These are phyloP conservation scores for Tetramorium simillimum DNA, from an alignment of 1,140 invertebrate species.

Conservation along the genomic window DNA sequence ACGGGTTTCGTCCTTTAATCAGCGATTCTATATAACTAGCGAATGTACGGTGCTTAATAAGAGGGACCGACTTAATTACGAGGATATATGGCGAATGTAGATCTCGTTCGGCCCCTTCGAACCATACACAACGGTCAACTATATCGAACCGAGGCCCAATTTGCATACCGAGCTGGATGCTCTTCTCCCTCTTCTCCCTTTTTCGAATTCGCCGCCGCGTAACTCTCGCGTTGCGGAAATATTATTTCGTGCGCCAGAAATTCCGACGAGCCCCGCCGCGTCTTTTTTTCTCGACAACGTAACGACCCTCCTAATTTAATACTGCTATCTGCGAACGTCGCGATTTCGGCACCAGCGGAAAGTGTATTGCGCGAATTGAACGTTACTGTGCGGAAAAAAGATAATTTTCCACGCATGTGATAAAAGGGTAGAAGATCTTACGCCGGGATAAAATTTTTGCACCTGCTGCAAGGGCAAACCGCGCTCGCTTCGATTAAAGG, in stretches of 20 bases:
- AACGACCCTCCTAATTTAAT: slow-evolving; percentile 66
- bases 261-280: slow-evolving; percentile 13
- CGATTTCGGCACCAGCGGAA: slow-evolving; percentile 50
- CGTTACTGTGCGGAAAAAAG: not conserved
- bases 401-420: not conserved
- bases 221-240: slow-evolving; percentile 59
- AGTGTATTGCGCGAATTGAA: not conserved
- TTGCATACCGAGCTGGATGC: slow-evolving; percentile 75
- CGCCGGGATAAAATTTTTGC: not conserved
- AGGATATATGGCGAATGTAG: slow-evolving; percentile 79
- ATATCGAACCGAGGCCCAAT: slow-evolving; percentile 72
- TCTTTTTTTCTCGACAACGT: not conserved
- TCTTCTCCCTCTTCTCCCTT: slow-evolving; percentile 13
- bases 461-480: slow-evolving; percentile 16
- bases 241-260: slow-evolving; percentile 64
- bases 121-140: slow-evolving; percentile 71
- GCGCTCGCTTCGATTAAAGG: not conserved
- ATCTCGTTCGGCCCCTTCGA: slow-evolving; percentile 63
- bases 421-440: not conserved
- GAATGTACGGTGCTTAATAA: slow-evolving; percentile 72
- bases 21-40: slow-evolving; percentile 61
- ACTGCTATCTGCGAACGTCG: slow-evolving; percentile 27
- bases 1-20: slow-evolving; percentile 64
- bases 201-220: slow-evolving; percentile 8
- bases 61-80: slow-evolving; percentile 83